Conservation (phyloP, 2,888 invertebrate species). For the Dolomedes plantarius region DNA sequence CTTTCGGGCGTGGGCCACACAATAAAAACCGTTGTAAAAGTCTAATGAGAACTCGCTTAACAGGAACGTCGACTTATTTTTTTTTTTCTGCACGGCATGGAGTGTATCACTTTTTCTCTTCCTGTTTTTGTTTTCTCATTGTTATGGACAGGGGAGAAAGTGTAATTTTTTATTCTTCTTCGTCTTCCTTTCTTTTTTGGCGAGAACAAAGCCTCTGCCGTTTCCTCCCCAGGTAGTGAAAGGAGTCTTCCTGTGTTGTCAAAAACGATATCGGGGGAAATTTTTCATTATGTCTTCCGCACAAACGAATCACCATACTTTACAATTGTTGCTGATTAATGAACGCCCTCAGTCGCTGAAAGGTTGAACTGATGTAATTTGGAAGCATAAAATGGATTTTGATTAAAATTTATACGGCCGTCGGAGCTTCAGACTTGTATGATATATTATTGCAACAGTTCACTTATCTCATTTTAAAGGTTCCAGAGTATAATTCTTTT, state of each 20-base stretch:
- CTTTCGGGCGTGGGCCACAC: constrained; percentile 28
- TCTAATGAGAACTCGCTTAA: constrained; percentile 14
- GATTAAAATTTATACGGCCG: too few relatives aligned
- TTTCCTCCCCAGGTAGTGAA: neutral
- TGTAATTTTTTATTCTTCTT: neutral
- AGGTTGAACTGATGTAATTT: too few relatives aligned
- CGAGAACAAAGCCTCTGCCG: neutral
- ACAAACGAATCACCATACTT: too few relatives aligned
- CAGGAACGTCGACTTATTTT: neutral
- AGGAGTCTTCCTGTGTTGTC: neutral
- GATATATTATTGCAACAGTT: too few relatives aligned
- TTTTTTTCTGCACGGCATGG: neutral
- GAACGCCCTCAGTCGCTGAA: too few relatives aligned
- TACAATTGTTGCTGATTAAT: too few relatives aligned
- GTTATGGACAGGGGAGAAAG: neutral
- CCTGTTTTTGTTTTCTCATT: constrained; percentile 6
- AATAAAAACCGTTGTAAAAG: constrained; percentile 24
- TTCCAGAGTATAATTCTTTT: too few relatives aligned
- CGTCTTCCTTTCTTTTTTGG: neutral
- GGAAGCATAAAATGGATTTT: too few relatives aligned
- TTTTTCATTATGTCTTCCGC: neutral
- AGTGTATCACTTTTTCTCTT: neutral
- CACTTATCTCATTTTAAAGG: too few relatives aligned
- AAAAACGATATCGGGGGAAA: neutral
- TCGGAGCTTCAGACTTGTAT: too few relatives aligned